Conservation (phyloP, 1,140 invertebrate species). For the Euwallacea fornicatus region DNA sequence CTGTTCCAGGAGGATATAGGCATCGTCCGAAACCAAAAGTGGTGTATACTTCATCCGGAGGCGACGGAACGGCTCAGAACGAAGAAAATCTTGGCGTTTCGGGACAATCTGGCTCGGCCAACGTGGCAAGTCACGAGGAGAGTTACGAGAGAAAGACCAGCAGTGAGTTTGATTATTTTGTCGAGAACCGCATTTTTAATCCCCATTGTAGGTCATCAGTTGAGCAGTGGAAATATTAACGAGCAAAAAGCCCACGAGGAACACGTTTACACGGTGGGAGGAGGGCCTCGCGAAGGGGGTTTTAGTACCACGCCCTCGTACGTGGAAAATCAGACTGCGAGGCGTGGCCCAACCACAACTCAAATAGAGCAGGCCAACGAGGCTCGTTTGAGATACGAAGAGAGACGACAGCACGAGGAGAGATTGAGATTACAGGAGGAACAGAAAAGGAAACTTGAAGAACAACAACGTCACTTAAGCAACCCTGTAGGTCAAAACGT, state of each 20-base stretch:
- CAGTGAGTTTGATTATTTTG: constrained; percentile 9
- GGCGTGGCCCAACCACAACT: background rate
- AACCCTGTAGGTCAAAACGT: constrained; percentile 17
- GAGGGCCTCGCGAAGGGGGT: constrained; percentile 25
- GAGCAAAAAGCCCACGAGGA: constrained; percentile 15
- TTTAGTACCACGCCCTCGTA: background rate
- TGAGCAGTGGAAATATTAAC: constrained; percentile 4
- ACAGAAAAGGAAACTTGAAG: constrained; percentile 17
- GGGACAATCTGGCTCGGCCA: background rate
- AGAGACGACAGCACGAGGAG: constrained; percentile 30
- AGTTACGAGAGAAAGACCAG: background rate
- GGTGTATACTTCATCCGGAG: constrained; percentile 29
- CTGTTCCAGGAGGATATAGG: background rate
- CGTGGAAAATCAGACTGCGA: background rate
- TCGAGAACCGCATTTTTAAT: background rate
- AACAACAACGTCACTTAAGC: constrained; percentile 18
- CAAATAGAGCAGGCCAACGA: constrained; percentile 3
- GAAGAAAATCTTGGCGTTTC: constrained; percentile 20
- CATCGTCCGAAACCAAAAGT: constrained; percentile 19
- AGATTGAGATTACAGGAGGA: constrained; percentile 14
- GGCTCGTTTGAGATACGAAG: constrained; percentile 16
- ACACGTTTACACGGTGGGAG: constrained; percentile 25
- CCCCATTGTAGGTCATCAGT: background rate
- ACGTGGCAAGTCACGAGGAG: background rate
- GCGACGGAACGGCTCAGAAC: background rate